Conservation (phyloP, 2,113 vertebrate species). For the Hiodon tergisus region DNA sequence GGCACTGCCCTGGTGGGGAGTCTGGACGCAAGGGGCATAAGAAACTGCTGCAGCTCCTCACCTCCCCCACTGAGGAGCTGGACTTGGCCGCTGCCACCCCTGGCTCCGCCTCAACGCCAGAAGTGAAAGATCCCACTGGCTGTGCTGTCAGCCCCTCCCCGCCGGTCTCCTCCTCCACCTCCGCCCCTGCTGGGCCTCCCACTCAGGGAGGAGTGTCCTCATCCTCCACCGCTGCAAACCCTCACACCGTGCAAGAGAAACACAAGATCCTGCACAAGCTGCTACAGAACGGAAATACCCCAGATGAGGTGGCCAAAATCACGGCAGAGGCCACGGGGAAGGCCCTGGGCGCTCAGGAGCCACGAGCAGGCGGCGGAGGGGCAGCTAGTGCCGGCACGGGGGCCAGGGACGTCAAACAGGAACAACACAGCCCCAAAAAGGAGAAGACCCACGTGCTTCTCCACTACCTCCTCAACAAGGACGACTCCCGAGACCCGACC, state of each 20-base stretch:
- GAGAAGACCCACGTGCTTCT: slow-evolving; percentile 88
- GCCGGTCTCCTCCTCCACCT: slow-evolving; percentile 82
- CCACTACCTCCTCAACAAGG: slow-evolving; percentile 89
- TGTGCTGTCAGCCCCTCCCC: slow-evolving; percentile 81
- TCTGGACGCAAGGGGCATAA: slow-evolving; percentile 85
- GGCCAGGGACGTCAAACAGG: slow-evolving; percentile 71
- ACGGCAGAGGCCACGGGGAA: slow-evolving; percentile 95
- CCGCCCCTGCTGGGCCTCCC: slow-evolving; percentile 63
- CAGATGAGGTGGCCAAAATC: slow-evolving; percentile 93
- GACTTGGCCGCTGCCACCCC: slow-evolving; percentile 49
- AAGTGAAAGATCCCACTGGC: slow-evolving; percentile 74
- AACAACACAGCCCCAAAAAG: slow-evolving; percentile 91
- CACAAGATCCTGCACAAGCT: slow-evolving; percentile 97
- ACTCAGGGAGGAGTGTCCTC: slow-evolving; percentile 69
- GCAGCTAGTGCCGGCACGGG: slow-evolving; percentile 34
- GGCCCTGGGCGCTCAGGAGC: slow-evolving; percentile 70
- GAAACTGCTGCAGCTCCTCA: slow-evolving; percentile 92
- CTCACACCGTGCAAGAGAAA: slow-evolving; percentile 83
- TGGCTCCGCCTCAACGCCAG: slow-evolving; percentile 51
- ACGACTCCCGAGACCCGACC: slow-evolving; percentile 77
- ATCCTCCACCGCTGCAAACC: slow-evolving; percentile 66
- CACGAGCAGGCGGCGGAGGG: slow-evolving; percentile 59
- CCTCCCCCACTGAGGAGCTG: slow-evolving; percentile 83
- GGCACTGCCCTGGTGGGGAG: slow-evolving; percentile 62
- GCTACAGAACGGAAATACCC: slow-evolving; percentile 92